Base-by-base conservation (phyloP, 2,797 vertebrate genomes). In the Mormyrus proboscirostris region DNA sequence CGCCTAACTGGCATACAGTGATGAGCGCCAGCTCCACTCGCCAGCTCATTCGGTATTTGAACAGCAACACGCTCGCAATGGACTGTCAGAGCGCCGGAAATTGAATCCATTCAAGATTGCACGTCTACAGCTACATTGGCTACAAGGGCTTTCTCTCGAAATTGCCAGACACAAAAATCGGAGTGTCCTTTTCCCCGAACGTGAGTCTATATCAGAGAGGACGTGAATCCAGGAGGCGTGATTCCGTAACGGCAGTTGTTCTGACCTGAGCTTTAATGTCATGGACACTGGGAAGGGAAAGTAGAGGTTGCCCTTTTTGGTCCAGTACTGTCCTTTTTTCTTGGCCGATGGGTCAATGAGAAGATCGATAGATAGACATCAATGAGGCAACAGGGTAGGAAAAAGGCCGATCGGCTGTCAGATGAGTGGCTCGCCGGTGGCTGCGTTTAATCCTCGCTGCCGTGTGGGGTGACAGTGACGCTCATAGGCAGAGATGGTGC, bases 21-120 rank as follows among this genome's bases (percentile, higher is more conserved):
- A 82, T 89, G 49, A 49, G 65, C 10, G 25, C 69, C 16, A 7
- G 50, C 16, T 82, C 5, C 1, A 16, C 55, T 44, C 87, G n/a
- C 29, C 33, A 22, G 47, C 69, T 57, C 49, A 41, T 87, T 88
- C 41, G 29, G 51, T 22, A 59, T 87, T 47, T 57, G 49, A 10
- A 41, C 85, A 79, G 50, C 22, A 14, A 49, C 14, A 22, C 2
- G 22, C 19, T 69, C 47, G 38, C 55, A 47, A 62, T 89, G 86
- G 83, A 53, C 89, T 73, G 62, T 89, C 83, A 4, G 59, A 38
- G 47, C 38, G 65, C 55, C 19, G 86, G 69, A 59, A 88, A 88
- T 88, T 89, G 89, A 88, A 89, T 29, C 86, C 86, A 82, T 89
- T 89, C 69, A 10, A 79, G 85, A 90, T 82, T 59, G 69, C 51